Evolutionary conservation across 2,113 vertebrate genomes (phyloP).

Genomic region (Jaculus jaculus): DNA sequence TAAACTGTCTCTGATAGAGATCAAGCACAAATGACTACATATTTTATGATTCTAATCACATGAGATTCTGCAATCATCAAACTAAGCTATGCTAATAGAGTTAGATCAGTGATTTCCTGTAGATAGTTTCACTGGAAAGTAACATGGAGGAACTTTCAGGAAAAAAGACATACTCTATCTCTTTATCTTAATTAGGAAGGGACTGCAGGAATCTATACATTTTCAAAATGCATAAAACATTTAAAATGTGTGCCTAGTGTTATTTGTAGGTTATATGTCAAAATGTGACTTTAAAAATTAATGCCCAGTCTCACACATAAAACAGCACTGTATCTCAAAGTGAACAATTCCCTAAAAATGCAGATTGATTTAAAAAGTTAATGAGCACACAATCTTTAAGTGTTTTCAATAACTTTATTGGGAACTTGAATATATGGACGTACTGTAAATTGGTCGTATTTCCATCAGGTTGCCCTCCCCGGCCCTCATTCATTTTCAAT

Average conservation of each 20-base stretch:
- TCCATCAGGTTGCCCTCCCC: no score
- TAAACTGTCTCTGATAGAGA: not conserved
- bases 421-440: no score
- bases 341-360: conserved; percentile 4
- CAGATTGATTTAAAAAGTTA: not conserved
- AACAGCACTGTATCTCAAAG: not conserved
- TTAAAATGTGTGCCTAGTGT: not conserved
- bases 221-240: conserved; percentile 9
- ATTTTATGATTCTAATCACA: not conserved
- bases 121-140: not conserved
- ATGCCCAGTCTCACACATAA: not conserved
- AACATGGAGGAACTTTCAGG: not conserved
- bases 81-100: not conserved
- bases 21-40: conserved; percentile 27
- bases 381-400: no score
- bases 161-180: not conserved
- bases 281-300: conserved; percentile 31
- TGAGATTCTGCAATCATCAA: not conserved
- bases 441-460: no score
- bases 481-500: no score
- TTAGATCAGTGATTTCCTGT: not conserved
- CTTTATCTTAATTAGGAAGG: not conserved
- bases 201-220: not conserved
- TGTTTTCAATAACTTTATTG: no score
- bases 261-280: not conserved